These are phyloP conservation scores for Austrolebias charrua DNA, from an alignment of 2,797 vertebrate genomes.

Conservation along the genomic window DNA sequence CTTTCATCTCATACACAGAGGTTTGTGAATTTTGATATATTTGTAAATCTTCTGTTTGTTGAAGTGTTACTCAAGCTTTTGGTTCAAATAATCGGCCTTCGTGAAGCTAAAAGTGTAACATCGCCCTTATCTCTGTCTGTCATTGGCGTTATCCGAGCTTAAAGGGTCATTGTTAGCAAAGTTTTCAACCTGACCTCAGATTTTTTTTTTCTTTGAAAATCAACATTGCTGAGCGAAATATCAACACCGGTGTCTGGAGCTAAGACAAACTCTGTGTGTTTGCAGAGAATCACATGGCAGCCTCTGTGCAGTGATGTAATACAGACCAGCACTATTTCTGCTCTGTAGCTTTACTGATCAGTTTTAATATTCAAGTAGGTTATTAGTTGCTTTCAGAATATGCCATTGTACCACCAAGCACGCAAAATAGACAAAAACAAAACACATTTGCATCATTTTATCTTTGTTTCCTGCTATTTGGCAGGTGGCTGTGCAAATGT, in stretches of 20 bases:
- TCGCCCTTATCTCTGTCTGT: constrained; percentile 1
- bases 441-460: not conserved
- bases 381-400: not conserved
- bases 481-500: not conserved
- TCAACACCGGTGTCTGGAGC: constrained; percentile 17
- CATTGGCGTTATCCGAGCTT: constrained; percentile 2
- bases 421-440: too few species aligned
- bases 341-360: not conserved
- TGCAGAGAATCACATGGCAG: constrained; percentile 19
- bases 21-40: not conserved
- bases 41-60: not conserved
- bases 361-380: not conserved
- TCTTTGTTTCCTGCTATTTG: not conserved
- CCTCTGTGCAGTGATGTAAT: not conserved
- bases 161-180: constrained; percentile 19
- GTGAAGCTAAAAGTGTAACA: constrained; percentile 7
- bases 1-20: not conserved
- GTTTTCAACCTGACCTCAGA: constrained; percentile 13
- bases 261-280: constrained; percentile 14
- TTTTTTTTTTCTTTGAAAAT: constrained; percentile 16
- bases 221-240: constrained; percentile 22
- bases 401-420: not conserved
- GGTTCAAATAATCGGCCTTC: constrained; percentile 4
- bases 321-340: not conserved
- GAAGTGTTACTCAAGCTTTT: constrained; percentile 1